phyloP scores from a whole-genome alignment of 2,113 vertebrate species.

The Phrynosoma platyrhinos region DNA sequence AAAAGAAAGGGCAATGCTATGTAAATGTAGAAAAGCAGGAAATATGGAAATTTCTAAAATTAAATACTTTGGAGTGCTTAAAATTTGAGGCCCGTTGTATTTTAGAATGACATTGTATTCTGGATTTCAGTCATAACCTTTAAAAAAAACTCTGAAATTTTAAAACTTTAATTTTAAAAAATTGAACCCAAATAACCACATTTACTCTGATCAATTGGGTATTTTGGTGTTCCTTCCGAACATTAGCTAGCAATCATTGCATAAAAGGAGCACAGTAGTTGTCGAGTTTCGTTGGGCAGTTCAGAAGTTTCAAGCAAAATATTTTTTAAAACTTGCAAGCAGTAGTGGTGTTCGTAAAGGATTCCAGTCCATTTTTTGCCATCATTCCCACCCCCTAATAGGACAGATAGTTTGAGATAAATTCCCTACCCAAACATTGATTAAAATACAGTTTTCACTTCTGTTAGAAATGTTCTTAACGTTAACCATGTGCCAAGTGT shows the following conservation, averaged over 20 bases:
- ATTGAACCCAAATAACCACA: not conserved
- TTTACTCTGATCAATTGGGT: not conserved
- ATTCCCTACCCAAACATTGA: slow-evolving; percentile 27
- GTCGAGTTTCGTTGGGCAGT: slow-evolving; percentile 33
- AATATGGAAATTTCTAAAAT: not conserved
- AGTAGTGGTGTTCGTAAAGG: not conserved
- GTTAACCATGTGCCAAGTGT: slow-evolving; percentile 21
- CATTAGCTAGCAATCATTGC: fast-evolving
- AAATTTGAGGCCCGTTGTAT: not conserved
- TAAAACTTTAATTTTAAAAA: not conserved
- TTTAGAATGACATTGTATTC: not conserved
- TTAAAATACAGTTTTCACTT: slow-evolving; percentile 44
- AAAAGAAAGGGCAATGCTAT: not conserved
- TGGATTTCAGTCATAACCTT: not conserved
- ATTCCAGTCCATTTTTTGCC: not conserved
- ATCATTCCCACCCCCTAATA: not conserved
- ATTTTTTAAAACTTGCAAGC: not conserved
- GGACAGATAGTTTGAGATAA: slow-evolving; percentile 15
- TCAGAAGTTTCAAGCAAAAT: slow-evolving; percentile 12
- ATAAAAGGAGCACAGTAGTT: slow-evolving; percentile 1
- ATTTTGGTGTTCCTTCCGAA: slow-evolving; percentile 5
- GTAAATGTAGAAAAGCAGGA: not conserved
- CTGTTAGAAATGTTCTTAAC: slow-evolving; percentile 23
- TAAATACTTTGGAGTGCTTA: not conserved
- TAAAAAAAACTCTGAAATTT: not conserved